Evolutionary conservation across 2,797 vertebrate species (phyloP).

Genomic region (Melanotaenia boesemani): DNA sequence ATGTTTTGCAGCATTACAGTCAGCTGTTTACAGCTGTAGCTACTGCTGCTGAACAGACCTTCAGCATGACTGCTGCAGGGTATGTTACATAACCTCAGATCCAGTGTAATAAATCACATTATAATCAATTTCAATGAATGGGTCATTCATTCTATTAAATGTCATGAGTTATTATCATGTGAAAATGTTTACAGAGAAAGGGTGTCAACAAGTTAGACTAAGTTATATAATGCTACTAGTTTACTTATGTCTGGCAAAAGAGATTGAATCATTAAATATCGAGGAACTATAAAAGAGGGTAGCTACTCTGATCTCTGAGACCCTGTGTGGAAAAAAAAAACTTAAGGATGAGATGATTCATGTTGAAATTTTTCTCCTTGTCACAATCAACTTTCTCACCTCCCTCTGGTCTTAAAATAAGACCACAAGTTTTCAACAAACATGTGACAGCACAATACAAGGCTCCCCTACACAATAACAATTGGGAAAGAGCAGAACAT

Average conservation of each 20-base stretch:
- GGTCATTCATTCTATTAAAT: slow-evolving; percentile 35
- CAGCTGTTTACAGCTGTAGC: neutral
- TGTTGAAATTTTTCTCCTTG: neutral
- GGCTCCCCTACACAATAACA: neutral
- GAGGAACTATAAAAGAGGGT: neutral
- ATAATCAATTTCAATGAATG: slow-evolving; percentile 36
- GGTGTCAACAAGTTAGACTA: slow-evolving; percentile 9
- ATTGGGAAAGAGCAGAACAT: neutral
- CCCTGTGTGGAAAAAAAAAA: slow-evolving; percentile 1
- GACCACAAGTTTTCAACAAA: slow-evolving; percentile 6
- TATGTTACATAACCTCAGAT: slow-evolving; percentile 20
- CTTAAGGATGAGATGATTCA: slow-evolving; percentile 6
- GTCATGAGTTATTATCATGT: slow-evolving; percentile 31
- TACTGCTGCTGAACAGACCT: slow-evolving; percentile 7
- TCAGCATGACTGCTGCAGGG: slow-evolving; percentile 9
- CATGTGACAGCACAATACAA: neutral
- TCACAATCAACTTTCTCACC: slow-evolving; percentile 16
- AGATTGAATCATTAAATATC: neutral
- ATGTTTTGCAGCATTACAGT: neutral
- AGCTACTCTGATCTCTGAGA: slow-evolving; percentile 18
- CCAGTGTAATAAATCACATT: slow-evolving; percentile 23
- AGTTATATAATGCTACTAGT: slow-evolving; percentile 9
- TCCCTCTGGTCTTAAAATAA: slow-evolving; percentile 13
- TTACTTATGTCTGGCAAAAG: slow-evolving; percentile 17
- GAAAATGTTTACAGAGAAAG: neutral